phyloP scores from a whole-genome alignment of 2,797 vertebrate species.

The Vultur gryphus region DNA sequence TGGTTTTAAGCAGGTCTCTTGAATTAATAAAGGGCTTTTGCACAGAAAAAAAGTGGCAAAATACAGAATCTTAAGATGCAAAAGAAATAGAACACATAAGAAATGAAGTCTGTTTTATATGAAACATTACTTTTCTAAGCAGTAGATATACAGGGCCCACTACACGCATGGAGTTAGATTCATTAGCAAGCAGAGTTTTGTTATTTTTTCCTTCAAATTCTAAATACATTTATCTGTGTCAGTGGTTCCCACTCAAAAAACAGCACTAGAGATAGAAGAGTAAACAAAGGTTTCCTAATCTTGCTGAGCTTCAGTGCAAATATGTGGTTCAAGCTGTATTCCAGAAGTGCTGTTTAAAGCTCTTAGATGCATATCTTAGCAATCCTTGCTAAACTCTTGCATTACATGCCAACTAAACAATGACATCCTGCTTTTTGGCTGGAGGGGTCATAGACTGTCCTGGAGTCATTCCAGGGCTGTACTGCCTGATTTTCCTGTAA shows the following conservation, averaged over 20 bases:
- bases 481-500: background rate
- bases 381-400: background rate
- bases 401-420: background rate
- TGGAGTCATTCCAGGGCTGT: background rate
- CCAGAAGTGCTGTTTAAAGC: background rate
- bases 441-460: background rate
- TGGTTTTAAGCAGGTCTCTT: background rate
- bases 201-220: background rate
- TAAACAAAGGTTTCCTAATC: background rate
- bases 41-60: background rate
- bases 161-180: background rate
- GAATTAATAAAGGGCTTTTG: background rate
- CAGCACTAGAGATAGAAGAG: background rate
- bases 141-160: background rate
- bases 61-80: background rate
- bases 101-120: background rate
- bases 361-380: background rate
- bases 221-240: background rate
- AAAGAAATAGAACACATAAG: background rate
- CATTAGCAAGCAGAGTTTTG: background rate
- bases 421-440: background rate
- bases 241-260: background rate
- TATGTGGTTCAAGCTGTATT: background rate
- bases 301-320: constrained; percentile 1
- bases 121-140: background rate